Percentiles rank a stretch among this genome's conserved stretches.
phyloP scores from a whole-genome alignment of 2,888 invertebrate genomes.

The Saturnia pavonia region DNA sequence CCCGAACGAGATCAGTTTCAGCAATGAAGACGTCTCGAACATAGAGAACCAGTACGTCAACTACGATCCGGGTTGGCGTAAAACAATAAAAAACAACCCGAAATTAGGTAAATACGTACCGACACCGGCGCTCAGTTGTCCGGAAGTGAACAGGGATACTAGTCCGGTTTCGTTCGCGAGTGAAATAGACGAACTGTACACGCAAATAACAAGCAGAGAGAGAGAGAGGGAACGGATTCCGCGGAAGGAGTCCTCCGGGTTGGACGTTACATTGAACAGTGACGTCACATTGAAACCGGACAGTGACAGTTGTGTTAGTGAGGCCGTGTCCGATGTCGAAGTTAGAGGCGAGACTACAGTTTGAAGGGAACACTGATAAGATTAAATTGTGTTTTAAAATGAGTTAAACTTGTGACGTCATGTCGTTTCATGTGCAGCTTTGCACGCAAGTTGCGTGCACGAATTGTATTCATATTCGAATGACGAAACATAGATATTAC shows the following conservation, averaged over 20 bases:
- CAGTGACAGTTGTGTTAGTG: constrained; percentile 78
- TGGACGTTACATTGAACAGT: constrained; percentile 70
- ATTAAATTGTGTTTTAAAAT: constrained; percentile 3
- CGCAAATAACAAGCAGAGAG: constrained; percentile 83
- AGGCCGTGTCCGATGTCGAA: constrained; percentile 67
- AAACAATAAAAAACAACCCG: constrained; percentile 69
- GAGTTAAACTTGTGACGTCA: not conserved
- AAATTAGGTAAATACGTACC: constrained; percentile 69
- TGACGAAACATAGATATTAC: not conserved
- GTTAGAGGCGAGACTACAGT: constrained; percentile 71
- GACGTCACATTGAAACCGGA: constrained; percentile 73
- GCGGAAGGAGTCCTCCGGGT: constrained; percentile 51
- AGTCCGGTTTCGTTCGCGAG: constrained; percentile 76
- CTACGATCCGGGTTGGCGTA: constrained; percentile 80
- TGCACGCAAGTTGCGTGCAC: not conserved
- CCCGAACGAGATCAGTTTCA: constrained; percentile 76
- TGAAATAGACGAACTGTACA: constrained; percentile 86
- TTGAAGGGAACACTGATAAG: constrained; percentile 31
- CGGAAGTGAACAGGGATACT: constrained; percentile 69
- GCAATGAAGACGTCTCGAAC: constrained; percentile 75
- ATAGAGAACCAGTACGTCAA: constrained; percentile 81
- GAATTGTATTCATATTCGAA: not conserved
- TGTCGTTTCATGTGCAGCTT: not conserved
- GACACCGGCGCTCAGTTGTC: constrained; percentile 71
- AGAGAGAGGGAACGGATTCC: constrained; percentile 60